Percentiles rank a stretch among this genome's conserved stretches.
Evolutionary conservation across 1,140 invertebrate species (phyloP).

Genomic region (Plectus sambesii): DNA sequence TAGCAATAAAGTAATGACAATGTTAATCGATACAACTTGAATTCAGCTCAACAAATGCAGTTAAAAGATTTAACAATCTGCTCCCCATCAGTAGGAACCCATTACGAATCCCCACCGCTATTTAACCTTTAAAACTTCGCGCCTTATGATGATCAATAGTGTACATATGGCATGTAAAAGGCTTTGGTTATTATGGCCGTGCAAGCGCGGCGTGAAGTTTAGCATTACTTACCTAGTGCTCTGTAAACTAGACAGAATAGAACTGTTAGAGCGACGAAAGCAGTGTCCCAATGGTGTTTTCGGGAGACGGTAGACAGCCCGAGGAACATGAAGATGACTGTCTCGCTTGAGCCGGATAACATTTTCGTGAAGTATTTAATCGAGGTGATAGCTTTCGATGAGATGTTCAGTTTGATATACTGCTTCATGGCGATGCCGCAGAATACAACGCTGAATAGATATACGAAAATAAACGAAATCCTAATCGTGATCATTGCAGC

Average conservation of each 20-base stretch:
- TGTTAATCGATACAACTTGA: too few species aligned
- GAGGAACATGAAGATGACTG: constrained; percentile 97
- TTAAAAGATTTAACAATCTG: too few species aligned
- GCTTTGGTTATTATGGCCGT: too few species aligned
- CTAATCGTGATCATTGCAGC: background rate
- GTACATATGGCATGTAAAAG: too few species aligned
- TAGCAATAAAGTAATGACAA: too few species aligned
- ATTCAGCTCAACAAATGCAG: too few species aligned
- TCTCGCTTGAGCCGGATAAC: constrained; percentile 66
- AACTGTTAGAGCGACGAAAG: constrained; percentile 82
- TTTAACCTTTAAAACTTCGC: too few species aligned
- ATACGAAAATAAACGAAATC: background rate
- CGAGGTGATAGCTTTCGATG: constrained; percentile 89
- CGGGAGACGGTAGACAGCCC: constrained; percentile 73
- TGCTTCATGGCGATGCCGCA: constrained; percentile 98
- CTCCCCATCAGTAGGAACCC: too few species aligned
- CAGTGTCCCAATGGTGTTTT: constrained; percentile 70
- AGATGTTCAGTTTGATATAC: constrained; percentile 95
- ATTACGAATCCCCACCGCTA: too few species aligned
- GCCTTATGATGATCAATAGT: too few species aligned
- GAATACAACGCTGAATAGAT: constrained; percentile 70
- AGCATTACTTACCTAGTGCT: constrained; percentile 55
- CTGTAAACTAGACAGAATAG: constrained; percentile 84
- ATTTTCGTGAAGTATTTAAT: constrained; percentile 98
- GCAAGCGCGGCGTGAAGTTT: too few species aligned